A percentile compares a stretch with the other conserved stretches of the same genome.
Conservation (phyloP, 2,888 invertebrate genomes). For the Drosophila demipolita region DNA sequence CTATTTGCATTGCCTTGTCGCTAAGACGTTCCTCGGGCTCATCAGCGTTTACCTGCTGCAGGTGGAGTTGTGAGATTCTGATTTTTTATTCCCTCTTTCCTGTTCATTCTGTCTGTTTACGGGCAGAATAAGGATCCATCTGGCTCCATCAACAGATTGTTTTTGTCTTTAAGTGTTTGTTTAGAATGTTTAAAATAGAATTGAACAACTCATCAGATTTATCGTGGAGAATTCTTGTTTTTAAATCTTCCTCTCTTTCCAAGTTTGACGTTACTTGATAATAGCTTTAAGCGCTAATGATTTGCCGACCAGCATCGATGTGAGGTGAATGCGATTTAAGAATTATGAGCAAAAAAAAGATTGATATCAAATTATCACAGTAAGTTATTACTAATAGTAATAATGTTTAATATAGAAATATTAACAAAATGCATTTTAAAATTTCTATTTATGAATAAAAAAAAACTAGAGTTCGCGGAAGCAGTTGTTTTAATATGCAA, state of each 20-base stretch:
- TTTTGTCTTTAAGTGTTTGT: background rate
- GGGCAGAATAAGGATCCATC: background rate
- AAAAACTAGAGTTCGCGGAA: background rate
- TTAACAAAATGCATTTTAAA: background rate
- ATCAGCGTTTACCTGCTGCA: conserved; percentile 62
- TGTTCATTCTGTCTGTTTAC: conserved; percentile 13
- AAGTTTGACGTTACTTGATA: conserved; percentile 2
- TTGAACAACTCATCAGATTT: background rate
- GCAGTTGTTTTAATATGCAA: background rate
- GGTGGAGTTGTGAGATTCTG: conserved; percentile 43
- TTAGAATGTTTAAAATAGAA: background rate
- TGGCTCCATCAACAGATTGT: background rate
- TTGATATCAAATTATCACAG: conserved; percentile 4
- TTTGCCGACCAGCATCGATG: conserved; percentile 9
- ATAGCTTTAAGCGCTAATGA: conserved; percentile 10
- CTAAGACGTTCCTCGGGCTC: conserved; percentile 43
- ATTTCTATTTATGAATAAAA: background rate
- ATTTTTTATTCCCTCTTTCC: conserved; percentile 26
- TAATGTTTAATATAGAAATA: background rate
- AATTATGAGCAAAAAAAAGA: background rate
- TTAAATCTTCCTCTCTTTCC: background rate
- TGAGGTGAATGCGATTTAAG: conserved; percentile 19
- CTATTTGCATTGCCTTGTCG: conserved; percentile 25
- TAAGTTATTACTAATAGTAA: background rate
- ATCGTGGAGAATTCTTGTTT: background rate